Evolutionary conservation across 2,797 vertebrate species (phyloP).

Genomic region (Neostethus bicornis): DNA sequence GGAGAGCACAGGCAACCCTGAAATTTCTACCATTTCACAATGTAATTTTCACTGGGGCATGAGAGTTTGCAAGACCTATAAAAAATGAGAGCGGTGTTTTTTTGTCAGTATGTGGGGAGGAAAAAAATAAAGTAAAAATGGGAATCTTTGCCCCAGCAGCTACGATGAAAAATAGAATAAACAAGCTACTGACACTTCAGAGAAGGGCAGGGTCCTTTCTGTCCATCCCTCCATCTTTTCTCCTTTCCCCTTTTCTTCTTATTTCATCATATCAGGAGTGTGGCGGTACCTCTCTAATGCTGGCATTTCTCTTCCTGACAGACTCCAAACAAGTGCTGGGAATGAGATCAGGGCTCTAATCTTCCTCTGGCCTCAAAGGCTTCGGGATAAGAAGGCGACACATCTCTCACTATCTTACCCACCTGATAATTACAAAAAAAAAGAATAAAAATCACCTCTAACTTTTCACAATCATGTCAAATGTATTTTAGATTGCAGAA

Average conservation of each 20-base stretch:
- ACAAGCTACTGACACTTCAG: constrained; percentile 81
- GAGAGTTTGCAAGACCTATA: constrained; percentile 95
- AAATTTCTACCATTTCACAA: constrained; percentile 97
- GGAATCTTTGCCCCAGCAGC: constrained; percentile 77
- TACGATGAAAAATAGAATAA: constrained; percentile 91
- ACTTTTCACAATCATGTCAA: constrained; percentile 53
- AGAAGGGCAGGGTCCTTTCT: constrained; percentile 79
- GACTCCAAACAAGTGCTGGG: constrained; percentile 99
- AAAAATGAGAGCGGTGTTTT: constrained; percentile 84
- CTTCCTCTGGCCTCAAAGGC: constrained; percentile 94
- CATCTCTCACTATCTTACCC: constrained; percentile 76
- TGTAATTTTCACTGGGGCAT: constrained; percentile 97
- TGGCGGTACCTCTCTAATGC: constrained; percentile 97
- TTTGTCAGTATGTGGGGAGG: constrained; percentile 63
- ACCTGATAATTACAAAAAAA: constrained; percentile 89
- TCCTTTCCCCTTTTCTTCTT: constrained; percentile 82
- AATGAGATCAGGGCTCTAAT: constrained; percentile 98
- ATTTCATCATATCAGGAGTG: constrained; percentile 99
- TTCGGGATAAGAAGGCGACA: constrained; percentile 85
- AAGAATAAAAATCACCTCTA: constrained; percentile 82
- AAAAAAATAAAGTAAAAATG: constrained; percentile 67
- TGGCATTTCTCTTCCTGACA: constrained; percentile 99
- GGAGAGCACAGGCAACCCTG: constrained; percentile 91
- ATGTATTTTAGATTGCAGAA: too few species aligned
- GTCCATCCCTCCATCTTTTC: constrained; percentile 77